Evolutionary conservation across 1,140 invertebrate genomes (phyloP), one percentile per base, ranked within the genome.

Genomic region (Macrotrachela quadricornifera): DNA sequence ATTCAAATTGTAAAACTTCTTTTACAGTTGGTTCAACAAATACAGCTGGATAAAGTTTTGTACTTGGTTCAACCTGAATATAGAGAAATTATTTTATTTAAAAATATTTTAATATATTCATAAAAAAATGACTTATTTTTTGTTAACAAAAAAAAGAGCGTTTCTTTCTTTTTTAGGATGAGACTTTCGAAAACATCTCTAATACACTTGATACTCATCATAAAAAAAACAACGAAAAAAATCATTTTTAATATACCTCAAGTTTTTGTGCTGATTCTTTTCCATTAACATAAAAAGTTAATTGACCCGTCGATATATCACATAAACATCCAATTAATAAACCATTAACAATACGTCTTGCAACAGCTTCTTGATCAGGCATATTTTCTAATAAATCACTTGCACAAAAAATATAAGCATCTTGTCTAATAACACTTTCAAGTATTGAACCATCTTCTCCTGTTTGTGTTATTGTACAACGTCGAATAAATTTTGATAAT

Each of bases 1-100:
- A 73, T 68, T 99, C 94, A 66, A 99, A 92, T 72, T 99, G 92
- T 0, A 97, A 72, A 57, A 94, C 85, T 71, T 99, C 94, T 66
- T 86, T 91, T 57, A 85, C 92, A 0, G 92, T 96, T 3, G 92
- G 91, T 67, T 96, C 91, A 10, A 96, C 86, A 67, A 99, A 96
- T 49, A 97, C 92, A 0, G 91, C 91, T 0, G 94, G 94, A 67
- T 95, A 99, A 2, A 99, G 72, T 67, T 95, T 95, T 0, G 86
- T 91, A 57, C 90, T 86, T 6, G 91, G 90, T 69, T 97, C 91
- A 78, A 97, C 88, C 78, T 88, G 66, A 62, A 73, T 66, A 30
- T 4, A 30, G 2, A 30, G 8, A 8, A 2, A 30, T 8, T 2
- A 30, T 30, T n/a, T n/a, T n/a, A n/a, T n/a, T n/a, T n/a, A n/a